Percentiles rank a stretch among this genome's conserved stretches.
Evolutionary conservation across 1,140 invertebrate species (phyloP).

Genomic region (Drosophila sechellia): DNA sequence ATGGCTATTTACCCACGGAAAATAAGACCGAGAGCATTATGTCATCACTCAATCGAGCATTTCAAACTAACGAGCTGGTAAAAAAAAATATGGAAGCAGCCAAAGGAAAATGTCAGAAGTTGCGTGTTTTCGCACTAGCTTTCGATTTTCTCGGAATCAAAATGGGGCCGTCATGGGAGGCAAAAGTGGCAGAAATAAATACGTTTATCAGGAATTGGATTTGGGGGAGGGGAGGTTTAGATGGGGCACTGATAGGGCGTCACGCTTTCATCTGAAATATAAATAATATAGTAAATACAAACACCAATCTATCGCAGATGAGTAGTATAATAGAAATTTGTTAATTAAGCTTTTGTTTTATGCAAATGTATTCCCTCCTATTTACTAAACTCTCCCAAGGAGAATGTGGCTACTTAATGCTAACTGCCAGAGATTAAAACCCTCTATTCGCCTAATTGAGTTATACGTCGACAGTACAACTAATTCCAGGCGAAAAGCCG

Average conservation of each 20-base stretch:
- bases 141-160: constrained; percentile 61
- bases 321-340: not conserved
- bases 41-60: constrained; percentile 51
- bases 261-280: constrained; percentile 18
- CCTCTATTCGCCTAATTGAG: constrained; percentile 53
- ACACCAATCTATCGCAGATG: too few relatives aligned
- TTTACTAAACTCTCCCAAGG: constrained; percentile 39
- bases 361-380: not conserved
- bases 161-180: constrained; percentile 9
- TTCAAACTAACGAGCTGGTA: constrained; percentile 22
- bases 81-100: constrained; percentile 1
- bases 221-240: constrained; percentile 7
- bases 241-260: constrained; percentile 27
- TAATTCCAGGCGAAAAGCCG: constrained; percentile 42
- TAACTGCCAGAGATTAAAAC: constrained; percentile 12
- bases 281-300: constrained; percentile 3
- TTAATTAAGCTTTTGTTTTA: not conserved
- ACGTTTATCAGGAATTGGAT: constrained; percentile 15
- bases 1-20: constrained; percentile 24
- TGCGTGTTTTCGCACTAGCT: constrained; percentile 68
- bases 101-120: constrained; percentile 66
- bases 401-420: constrained; percentile 8
- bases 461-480: constrained; percentile 35
- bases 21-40: constrained; percentile 46
- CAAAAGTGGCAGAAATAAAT: not conserved